Conservation (phyloP, 2,797 vertebrate species). For the Typhlichthys subterraneus region DNA sequence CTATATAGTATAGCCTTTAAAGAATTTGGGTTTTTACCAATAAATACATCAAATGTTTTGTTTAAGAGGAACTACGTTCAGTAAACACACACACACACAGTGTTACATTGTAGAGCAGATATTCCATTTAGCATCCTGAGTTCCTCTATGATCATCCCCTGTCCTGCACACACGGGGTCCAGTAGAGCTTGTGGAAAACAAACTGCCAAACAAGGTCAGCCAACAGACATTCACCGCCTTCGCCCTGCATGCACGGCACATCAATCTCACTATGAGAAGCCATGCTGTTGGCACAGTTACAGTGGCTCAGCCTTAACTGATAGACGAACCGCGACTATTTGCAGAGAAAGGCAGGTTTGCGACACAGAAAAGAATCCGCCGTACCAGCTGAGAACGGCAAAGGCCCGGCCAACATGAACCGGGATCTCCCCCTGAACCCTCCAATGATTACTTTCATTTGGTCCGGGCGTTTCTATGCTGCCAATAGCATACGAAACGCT, state of each 20-base stretch:
- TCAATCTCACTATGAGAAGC: conserved; percentile 53
- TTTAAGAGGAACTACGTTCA: no score
- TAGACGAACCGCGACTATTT: conserved; percentile 46
- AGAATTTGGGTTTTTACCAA: no score
- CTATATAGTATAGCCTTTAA: no score
- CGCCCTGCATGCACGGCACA: conserved; percentile 40
- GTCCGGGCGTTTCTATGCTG: conserved; percentile 14
- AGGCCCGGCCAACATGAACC: no score
- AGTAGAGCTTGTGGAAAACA: conserved; percentile 34
- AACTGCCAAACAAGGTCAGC: conserved; percentile 62
- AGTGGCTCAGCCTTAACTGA: conserved; percentile 31
- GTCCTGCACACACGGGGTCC: conserved; percentile 4
- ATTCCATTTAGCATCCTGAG: background rate
- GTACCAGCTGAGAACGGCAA: conserved; percentile 31
- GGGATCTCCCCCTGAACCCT: no score
- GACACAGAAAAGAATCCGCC: conserved; percentile 34
- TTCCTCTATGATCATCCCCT: background rate
- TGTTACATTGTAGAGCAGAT: background rate
- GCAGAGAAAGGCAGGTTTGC: conserved; percentile 18
- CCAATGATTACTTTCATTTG: no score
- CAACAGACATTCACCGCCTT: conserved; percentile 52
- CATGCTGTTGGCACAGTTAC: conserved; percentile 43
- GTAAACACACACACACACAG: no score
- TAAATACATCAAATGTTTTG: no score
- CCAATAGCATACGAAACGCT: conserved; percentile 50